phyloP scores from a whole-genome alignment of 2,113 vertebrate genomes.

The Rallus limicola region DNA sequence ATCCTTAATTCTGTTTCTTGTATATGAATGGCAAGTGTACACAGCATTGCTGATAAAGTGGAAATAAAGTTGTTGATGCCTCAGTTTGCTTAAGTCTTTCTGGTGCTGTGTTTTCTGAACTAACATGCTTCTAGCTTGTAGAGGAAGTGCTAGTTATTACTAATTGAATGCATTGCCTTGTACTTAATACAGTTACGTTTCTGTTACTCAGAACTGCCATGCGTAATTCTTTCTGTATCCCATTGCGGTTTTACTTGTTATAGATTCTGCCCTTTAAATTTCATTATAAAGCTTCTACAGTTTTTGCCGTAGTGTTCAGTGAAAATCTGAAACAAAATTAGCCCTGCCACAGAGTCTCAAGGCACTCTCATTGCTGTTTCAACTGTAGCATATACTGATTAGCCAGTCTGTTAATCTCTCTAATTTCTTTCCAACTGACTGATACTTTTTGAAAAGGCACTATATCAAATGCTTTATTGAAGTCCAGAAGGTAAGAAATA shows the following conservation, averaged over 20 bases:
- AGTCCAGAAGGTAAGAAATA: neutral
- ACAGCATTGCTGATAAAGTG: neutral
- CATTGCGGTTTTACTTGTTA: neutral
- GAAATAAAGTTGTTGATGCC: neutral
- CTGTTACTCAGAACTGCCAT: neutral
- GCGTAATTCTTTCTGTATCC: constrained; percentile 9
- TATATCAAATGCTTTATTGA: neutral
- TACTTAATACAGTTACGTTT: neutral
- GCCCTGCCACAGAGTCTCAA: neutral
- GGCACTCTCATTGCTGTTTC: constrained; percentile 1
- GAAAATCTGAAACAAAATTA: constrained; percentile 27
- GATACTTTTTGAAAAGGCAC: neutral
- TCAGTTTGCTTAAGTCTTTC: neutral
- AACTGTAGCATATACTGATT: constrained; percentile 1
- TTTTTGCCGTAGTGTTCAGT: neutral
- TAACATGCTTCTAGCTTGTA: neutral
- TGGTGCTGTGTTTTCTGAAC: neutral
- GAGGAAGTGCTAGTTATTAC: neutral
- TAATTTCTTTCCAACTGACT: neutral
- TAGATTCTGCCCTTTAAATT: neutral
- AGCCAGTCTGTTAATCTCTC: neutral
- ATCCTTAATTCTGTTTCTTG: neutral
- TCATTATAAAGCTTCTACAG: neutral
- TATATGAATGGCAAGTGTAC: neutral
- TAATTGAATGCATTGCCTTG: neutral